Evolutionary conservation across 2,888 invertebrate genomes (phyloP), one percentile per base, ranked within the genome.

Genomic region (Andrena minutula): DNA sequence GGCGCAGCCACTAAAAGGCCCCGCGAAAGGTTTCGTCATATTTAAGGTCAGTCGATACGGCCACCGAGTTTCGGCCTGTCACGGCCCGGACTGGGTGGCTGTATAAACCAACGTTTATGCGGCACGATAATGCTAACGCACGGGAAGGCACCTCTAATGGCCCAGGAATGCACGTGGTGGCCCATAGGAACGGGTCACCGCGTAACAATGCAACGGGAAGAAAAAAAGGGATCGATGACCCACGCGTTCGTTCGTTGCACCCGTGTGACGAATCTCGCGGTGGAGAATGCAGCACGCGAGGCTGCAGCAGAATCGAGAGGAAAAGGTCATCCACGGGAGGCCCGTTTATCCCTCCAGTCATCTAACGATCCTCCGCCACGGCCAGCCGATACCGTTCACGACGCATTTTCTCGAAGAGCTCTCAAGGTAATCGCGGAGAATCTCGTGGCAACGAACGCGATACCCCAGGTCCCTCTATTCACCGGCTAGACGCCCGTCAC

Each of bases 161-260:
- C 51, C 26, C 69, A 49, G 74, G 83, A 78, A 78, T 79, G 49
- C 41, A 41, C 66, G 65, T 28, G 84, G 65, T 28, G 84, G 84
- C 65, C 70, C 86, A 75, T 41, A 65, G 70, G 74, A 75, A 77
- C 65, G 75, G 88, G 79, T 83, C 86, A 81, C 70, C 76, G 35
- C 79, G 76, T 75, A 86, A 88, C 89, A 82, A 88, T 86, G 89
- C 81, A 74, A 84, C 69, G 6, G 20, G 47, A 61, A 51, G 56
- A 72, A 58, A 64, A 83, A 76, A 71, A 51, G 71, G 63, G 66
- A 75, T 78, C 84, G 84, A 84, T 75, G 84, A 84, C 80, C 84
- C 64, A 60, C 66, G 53, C 66, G 58, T 69, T 60, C 32, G 53
- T 61, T 76, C 60, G 63, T 56, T 73, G 63, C 64, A 75, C 58